A percentile compares a stretch with the other conserved stretches of the same genome.
Conservation (phyloP, 2,888 invertebrate species). For the Papilio demoleus region DNA sequence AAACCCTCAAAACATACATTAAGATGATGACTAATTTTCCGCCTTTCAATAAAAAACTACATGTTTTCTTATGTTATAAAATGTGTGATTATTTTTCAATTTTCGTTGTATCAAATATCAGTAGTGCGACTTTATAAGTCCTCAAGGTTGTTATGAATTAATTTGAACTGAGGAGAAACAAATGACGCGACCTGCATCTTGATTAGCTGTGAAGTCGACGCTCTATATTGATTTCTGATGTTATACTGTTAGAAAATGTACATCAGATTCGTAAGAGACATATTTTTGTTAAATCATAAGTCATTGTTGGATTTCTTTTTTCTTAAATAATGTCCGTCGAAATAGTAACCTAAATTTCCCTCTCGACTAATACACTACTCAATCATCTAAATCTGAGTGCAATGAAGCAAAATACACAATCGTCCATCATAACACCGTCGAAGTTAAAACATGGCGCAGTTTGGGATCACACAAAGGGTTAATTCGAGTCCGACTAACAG, state of each 20-base stretch:
- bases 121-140: conserved; percentile 11
- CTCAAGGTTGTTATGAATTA: conserved; percentile 68
- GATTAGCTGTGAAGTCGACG: conserved; percentile 63
- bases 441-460: conserved; percentile 18
- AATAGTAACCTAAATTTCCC: too few species aligned
- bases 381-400: neutral
- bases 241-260: too few species aligned
- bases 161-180: conserved; percentile 77
- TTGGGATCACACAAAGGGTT: conserved; percentile 27
- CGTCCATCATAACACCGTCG: neutral
- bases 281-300: too few species aligned
- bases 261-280: too few species aligned
- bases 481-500: conserved; percentile 33
- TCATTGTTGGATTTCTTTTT: too few species aligned
- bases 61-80: neutral
- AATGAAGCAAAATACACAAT: neutral
- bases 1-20: neutral
- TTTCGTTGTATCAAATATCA: neutral
- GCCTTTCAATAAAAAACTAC: neutral
- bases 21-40: neutral
- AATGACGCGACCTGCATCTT: conserved; percentile 72
- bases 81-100: neutral
- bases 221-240: conserved; percentile 57
- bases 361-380: neutral
- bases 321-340: too few species aligned